phyloP scores from a whole-genome alignment of 1,140 invertebrate genomes.

The Rhizoglyphus robini region DNA sequence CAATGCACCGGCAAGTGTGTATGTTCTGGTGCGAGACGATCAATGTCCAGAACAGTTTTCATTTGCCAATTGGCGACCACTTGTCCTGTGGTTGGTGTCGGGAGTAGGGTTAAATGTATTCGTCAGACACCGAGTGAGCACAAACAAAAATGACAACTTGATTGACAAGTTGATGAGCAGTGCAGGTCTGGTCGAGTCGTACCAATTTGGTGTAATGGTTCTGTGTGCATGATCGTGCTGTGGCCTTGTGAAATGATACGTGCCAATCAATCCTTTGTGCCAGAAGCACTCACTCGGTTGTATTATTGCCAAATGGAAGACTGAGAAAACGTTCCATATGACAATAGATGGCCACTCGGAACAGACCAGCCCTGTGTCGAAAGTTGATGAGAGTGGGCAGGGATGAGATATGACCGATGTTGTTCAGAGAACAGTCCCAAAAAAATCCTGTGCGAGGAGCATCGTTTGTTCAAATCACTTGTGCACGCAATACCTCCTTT shows the following conservation, averaged over 20 bases:
- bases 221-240: background rate
- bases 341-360: background rate
- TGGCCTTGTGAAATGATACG: background rate
- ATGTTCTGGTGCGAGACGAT: no score
- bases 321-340: background rate
- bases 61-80: no score
- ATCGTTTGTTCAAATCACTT: conserved; percentile 1
- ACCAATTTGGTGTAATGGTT: background rate
- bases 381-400: background rate
- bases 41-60: no score
- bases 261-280: background rate
- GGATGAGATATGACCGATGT: background rate
- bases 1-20: no score
- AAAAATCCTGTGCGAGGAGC: background rate
- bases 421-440: background rate
- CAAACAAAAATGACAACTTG: no score
- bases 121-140: no score
- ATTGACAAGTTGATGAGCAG: no score
- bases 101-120: no score
- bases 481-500: background rate
- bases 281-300: background rate
- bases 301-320: background rate
- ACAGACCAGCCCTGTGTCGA: background rate
- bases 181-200: background rate
- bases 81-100: no score